Evolutionary conservation across 2,797 vertebrate genomes (phyloP), one percentile per base, ranked within the genome.

Genomic region (Peromyscus aztecus): DNA sequence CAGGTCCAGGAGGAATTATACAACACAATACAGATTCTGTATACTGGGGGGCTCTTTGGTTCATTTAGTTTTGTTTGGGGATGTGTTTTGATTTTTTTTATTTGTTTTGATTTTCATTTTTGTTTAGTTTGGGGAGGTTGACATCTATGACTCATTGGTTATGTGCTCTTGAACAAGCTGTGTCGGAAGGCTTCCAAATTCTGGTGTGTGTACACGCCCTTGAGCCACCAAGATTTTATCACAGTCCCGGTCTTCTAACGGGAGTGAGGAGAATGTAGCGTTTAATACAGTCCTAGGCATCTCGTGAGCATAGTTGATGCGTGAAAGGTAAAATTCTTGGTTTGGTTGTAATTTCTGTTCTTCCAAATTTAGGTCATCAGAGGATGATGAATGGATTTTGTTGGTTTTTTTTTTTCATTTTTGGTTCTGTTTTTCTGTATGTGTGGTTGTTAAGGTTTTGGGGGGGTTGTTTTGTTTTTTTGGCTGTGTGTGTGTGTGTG

Each of bases 351-450:
- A 34, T 80, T 27, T 93, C 40, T 88, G 12, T 91, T 82, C 83
- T 90, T 95, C 43, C 67, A 94, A 85, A 90, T 24, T 73, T 57
- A 90, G 88, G 31, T 84, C 83, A 93, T 61, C 49, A 69, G 83
- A 93, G 71, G 43, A 37, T 10, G 17, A 40, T 9, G 77, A 24
- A 43, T n/a, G 6, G 13, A 14, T n/a, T 83, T 77, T 76, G 29
- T 27, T 69, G 13, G 11, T n/a, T 83, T 77, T 76, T 24, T 27
- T 69, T 63, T 69, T 65, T 75, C 8, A 24, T 55, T 75, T 78
- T n/a, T 83, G 43, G 43, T 61, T 57, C 87, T 89, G 17, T 40
- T 73, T 67, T 43, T 78, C 3, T 82, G 37, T 84, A 17, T 46
- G 29, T 86, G 71, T 81, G 16, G 21, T 93, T 86, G 49, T 49